Percentiles rank a stretch among this genome's conserved stretches.
These are phyloP conservation scores for Paramuricea clavata DNA, from an alignment of 92 coral and sea anemone species.

Conservation along the genomic window DNA sequence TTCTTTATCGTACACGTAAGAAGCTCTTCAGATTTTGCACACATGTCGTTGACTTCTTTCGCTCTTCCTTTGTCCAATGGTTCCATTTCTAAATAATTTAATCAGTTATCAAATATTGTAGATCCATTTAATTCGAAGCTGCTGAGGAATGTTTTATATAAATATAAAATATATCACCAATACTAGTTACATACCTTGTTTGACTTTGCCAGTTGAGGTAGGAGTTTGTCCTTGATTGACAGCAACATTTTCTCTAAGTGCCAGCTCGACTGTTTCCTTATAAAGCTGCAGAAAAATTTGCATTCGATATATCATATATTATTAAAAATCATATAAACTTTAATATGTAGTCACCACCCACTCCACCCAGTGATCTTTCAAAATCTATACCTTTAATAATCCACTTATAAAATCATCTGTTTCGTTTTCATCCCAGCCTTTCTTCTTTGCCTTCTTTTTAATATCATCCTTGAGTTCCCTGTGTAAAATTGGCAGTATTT, in stretches of 20 bases:
- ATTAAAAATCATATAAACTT: too few relatives aligned
- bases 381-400: conserved; percentile 74
- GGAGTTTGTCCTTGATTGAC: neutral
- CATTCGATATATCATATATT: too few relatives aligned
- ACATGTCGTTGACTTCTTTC: conserved; percentile 78
- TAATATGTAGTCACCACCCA: neutral
- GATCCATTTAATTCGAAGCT: too few relatives aligned
- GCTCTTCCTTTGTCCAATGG: conserved; percentile 74
- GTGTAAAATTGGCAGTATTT: conserved; percentile 52
- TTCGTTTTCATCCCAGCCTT: conserved; percentile 75
- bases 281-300: conserved; percentile 14
- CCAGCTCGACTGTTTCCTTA: conserved; percentile 38
- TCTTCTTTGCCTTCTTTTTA: conserved; percentile 65
- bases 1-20: conserved; percentile 79
- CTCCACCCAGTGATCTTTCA: neutral
- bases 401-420: conserved; percentile 71
- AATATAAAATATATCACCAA: neutral
- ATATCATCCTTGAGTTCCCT: conserved; percentile 75
- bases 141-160: too few relatives aligned
- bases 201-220: neutral
- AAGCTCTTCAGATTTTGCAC: conserved; percentile 84
- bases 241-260: conserved; percentile 38
- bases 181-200: conserved; percentile 35
- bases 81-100: conserved; percentile 59
- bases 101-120: too few relatives aligned